phyloP scores from a whole-genome alignment of 2,797 vertebrate species.

The Takifugu rubripes region DNA sequence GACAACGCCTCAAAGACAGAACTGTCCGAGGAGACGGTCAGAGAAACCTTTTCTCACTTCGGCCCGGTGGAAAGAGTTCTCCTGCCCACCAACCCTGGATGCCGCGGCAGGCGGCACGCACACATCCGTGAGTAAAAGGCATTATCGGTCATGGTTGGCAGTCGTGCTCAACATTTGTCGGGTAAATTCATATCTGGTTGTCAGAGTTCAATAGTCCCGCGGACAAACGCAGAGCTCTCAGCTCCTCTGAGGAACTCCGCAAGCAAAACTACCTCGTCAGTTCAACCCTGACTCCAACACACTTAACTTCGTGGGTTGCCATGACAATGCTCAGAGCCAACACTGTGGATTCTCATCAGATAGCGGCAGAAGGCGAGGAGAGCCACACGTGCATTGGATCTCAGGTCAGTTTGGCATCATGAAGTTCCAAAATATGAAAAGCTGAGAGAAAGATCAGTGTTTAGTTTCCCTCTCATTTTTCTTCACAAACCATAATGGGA shows the following conservation, averaged over 20 bases:
- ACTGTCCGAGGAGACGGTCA: slow-evolving; percentile 66
- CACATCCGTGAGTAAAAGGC: slow-evolving; percentile 79
- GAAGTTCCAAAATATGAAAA: too few relatives aligned
- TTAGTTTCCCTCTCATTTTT: too few relatives aligned
- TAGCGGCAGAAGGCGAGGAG: background rate
- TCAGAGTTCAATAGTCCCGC: slow-evolving; percentile 68
- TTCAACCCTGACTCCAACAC: slow-evolving; percentile 72
- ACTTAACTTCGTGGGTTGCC: slow-evolving; percentile 56
- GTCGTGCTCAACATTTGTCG: background rate
- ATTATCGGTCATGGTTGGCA: fast-evolving
- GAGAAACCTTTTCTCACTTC: slow-evolving; percentile 66
- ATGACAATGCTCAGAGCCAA: background rate
- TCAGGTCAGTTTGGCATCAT: slow-evolving; percentile 34
- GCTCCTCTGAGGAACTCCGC: slow-evolving; percentile 54
- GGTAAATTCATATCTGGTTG: background rate
- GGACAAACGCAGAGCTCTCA: slow-evolving; percentile 65
- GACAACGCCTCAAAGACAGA: slow-evolving; percentile 21
- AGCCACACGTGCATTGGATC: background rate
- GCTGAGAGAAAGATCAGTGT: too few relatives aligned
- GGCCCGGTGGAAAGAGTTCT: slow-evolving; percentile 71
- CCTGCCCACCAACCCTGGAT: slow-evolving; percentile 65
- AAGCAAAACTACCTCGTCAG: slow-evolving; percentile 60
- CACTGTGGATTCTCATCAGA: background rate
- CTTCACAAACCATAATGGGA: too few relatives aligned
- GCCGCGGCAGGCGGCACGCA: slow-evolving; percentile 67